phyloP scores from a whole-genome alignment of 2,113 vertebrate genomes.

The Psettodes erumei region DNA sequence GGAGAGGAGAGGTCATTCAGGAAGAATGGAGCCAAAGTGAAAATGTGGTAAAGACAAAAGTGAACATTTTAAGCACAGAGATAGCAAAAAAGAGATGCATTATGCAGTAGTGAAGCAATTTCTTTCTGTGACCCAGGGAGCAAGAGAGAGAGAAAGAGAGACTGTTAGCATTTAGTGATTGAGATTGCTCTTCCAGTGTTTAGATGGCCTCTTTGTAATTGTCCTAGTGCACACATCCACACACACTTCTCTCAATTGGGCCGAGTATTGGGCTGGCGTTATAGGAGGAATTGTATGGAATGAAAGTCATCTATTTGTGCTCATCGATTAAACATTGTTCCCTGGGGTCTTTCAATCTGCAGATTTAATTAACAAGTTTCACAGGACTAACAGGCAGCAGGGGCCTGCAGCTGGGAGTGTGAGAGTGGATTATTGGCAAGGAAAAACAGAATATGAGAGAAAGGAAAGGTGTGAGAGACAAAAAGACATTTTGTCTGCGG shows the following conservation, averaged over 20 bases:
- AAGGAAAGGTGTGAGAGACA: conserved; percentile 30
- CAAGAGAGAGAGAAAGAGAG: too few species aligned
- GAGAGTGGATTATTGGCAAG: conserved; percentile 13
- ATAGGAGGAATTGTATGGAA: conserved; percentile 46
- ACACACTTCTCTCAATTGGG: conserved; percentile 19
- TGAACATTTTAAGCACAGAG: background rate
- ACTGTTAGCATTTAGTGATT: conserved; percentile 38
- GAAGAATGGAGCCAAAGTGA: background rate
- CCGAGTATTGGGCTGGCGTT: conserved; percentile 14
- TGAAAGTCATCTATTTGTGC: conserved; percentile 74
- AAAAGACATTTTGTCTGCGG: conserved; percentile 25
- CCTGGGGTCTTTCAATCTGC: conserved; percentile 63
- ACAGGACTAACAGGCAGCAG: conserved; percentile 60
- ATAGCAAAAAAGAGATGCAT: background rate
- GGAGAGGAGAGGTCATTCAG: background rate
- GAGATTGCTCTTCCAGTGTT: conserved; percentile 28
- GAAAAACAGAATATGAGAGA: conserved; percentile 28
- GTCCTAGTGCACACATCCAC: conserved; percentile 8
- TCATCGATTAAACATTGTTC: conserved; percentile 72
- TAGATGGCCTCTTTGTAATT: conserved; percentile 37
- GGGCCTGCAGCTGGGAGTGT: conserved; percentile 44
- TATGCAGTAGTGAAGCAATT: conserved; percentile 19
- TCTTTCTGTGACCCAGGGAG: conserved; percentile 10
- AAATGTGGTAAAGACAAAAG: background rate
- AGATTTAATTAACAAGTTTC: conserved; percentile 76